Evolutionary conservation across 2,113 vertebrate species (phyloP).

Genomic region (Talpa occidentalis): DNA sequence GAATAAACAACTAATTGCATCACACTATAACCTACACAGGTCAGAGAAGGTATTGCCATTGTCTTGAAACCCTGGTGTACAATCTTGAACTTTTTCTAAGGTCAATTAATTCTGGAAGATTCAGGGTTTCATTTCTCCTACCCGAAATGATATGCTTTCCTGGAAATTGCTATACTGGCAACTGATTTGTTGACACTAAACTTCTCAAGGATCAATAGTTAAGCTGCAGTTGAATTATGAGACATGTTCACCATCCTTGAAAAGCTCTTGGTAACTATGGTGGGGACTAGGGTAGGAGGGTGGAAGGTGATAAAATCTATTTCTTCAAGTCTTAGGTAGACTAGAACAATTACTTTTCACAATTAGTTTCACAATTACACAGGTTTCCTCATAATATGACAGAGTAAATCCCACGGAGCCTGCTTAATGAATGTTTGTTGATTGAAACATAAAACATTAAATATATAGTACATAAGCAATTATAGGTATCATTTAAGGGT

Average conservation of each 20-base stretch:
- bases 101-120: constrained; percentile 66
- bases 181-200: constrained; percentile 59
- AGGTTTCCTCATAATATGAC: constrained; percentile 6
- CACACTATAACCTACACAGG: constrained; percentile 50
- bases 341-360: background rate
- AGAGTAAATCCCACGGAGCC: background rate
- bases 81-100: constrained; percentile 66
- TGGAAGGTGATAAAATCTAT: constrained; percentile 32
- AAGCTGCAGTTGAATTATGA: constrained; percentile 61
- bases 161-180: constrained; percentile 42
- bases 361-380: background rate
- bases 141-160: constrained; percentile 34
- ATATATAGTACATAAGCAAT: background rate
- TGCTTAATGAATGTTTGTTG: background rate
- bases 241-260: constrained; percentile 55
- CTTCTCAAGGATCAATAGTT: constrained; percentile 69
- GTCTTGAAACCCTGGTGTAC: constrained; percentile 35
- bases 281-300: background rate
- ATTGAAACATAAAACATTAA: background rate
- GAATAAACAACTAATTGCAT: constrained; percentile 50
- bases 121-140: constrained; percentile 53
- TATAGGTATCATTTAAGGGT: constrained; percentile 15
- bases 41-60: constrained; percentile 20
- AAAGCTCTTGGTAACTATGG: constrained; percentile 45
- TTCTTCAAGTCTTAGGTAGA: constrained; percentile 50